phyloP scores from a whole-genome alignment of 2,888 invertebrate genomes.

The Spilarctia lutea region DNA sequence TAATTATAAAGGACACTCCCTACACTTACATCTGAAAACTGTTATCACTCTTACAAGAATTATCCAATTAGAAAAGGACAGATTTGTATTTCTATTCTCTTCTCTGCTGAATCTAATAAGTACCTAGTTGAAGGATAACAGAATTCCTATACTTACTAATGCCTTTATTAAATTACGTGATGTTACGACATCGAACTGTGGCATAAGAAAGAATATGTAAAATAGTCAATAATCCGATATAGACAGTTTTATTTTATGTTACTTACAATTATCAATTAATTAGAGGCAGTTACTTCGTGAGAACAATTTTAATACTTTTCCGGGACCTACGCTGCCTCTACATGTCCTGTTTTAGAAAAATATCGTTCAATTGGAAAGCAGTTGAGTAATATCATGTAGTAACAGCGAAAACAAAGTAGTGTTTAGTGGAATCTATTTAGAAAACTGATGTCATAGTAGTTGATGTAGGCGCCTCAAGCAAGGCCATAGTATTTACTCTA shows the following conservation, averaged over 20 bases:
- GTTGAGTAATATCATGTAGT: conserved; percentile 27
- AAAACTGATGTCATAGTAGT: conserved; percentile 79
- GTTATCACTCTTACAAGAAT: background rate
- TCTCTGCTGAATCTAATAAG: background rate
- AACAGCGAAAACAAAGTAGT: conserved; percentile 60
- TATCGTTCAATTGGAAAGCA: conserved; percentile 44
- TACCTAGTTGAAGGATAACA: background rate
- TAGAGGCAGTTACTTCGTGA: background rate
- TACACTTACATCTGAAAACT: background rate
- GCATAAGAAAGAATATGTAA: background rate
- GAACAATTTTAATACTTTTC: background rate
- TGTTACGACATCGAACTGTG: background rate
- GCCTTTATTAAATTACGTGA: background rate
- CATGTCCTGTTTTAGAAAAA: conserved; percentile 13
- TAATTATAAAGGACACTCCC: too few species aligned
- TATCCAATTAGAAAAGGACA: background rate
- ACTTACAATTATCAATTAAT: background rate
- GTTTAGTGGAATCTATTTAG: conserved; percentile 77
- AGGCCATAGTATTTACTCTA: conserved; percentile 67
- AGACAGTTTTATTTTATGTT: background rate
- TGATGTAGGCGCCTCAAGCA: conserved; percentile 73
- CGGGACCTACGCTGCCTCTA: background rate
- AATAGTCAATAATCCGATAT: background rate
- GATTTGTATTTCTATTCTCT: background rate
- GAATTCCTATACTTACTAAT: background rate